A percentile compares a stretch with the other conserved stretches of the same genome.
Evolutionary conservation across 92 coral and sea anemone genomes (phyloP).

Genomic region (Siderastrea radians): DNA sequence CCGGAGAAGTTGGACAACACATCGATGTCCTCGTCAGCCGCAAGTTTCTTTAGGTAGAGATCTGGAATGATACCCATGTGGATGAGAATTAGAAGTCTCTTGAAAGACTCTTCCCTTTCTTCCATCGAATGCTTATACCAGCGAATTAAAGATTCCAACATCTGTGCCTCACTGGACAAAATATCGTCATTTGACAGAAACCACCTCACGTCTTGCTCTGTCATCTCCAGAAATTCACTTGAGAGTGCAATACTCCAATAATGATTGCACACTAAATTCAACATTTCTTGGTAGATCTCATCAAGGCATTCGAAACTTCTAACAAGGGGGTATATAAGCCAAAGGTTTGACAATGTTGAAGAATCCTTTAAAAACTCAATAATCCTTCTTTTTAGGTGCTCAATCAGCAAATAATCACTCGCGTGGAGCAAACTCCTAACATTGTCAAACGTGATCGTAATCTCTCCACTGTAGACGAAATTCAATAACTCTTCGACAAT

Average conservation of each 20-base stretch:
- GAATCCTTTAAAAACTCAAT: conserved; percentile 61
- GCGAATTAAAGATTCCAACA: conserved; percentile 61
- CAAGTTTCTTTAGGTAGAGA: conserved; percentile 59
- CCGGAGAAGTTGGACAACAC: conserved; percentile 48
- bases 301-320: conserved; percentile 60
- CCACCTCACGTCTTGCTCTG: conserved; percentile 59
- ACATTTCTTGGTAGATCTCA: conserved; percentile 50
- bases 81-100: conserved; percentile 57
- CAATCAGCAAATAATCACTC: conserved; percentile 68
- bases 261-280: conserved; percentile 53
- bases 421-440: conserved; percentile 57
- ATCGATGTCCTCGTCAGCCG: conserved; percentile 37
- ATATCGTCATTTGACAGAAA: conserved; percentile 71
- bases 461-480: conserved; percentile 61
- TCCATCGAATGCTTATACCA: conserved; percentile 64
- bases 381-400: conserved; percentile 55
- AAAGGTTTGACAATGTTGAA: conserved; percentile 46
- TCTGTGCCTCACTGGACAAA: conserved; percentile 72
- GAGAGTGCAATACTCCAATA: conserved; percentile 58
- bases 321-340: conserved; percentile 58
- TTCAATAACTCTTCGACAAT: conserved; percentile 53
- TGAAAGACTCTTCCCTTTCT: conserved; percentile 51
- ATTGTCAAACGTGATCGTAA: conserved; percentile 51
- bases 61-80: conserved; percentile 64
- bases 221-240: conserved; percentile 53